A percentile compares a stretch with the other conserved stretches of the same genome.
Evolutionary conservation across 2,888 invertebrate species (phyloP).

Genomic region (Caprella mutica): DNA sequence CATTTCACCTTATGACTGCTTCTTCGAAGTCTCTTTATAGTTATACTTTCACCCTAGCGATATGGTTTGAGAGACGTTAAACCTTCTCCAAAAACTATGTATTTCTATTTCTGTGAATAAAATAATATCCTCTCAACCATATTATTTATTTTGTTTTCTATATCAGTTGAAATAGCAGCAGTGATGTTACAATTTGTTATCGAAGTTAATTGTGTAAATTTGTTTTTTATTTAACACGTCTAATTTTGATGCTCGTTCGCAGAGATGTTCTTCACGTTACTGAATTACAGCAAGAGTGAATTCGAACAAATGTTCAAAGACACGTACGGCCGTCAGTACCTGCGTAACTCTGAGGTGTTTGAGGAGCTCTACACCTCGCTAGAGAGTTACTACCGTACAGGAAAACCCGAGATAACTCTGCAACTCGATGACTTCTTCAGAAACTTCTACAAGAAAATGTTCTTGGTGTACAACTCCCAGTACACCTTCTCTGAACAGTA

Average conservation of each 20-base stretch:
- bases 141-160: no score
- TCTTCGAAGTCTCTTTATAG: no score
- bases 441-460: slow-evolving; percentile 88
- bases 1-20: no score
- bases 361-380: slow-evolving; percentile 78
- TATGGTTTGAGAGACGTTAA: no score
- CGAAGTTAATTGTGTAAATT: no score
- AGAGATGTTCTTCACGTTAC: slow-evolving; percentile 78
- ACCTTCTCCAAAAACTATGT: no score
- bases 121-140: no score
- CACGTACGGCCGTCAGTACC: slow-evolving; percentile 89
- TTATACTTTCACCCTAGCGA: no score
- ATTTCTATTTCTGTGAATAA: no score
- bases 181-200: no score
- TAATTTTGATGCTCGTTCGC: slow-evolving; percentile 45
- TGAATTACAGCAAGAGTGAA: slow-evolving; percentile 68
- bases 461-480: slow-evolving; percentile 84
- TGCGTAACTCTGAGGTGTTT: slow-evolving; percentile 85
- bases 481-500: slow-evolving; percentile 76
- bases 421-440: slow-evolving; percentile 88
- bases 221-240: no score
- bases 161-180: no score
- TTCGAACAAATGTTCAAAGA: slow-evolving; percentile 91
- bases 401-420: slow-evolving; percentile 68
- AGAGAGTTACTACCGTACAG: slow-evolving; percentile 75